Conservation (phyloP, 2,797 vertebrate genomes). For the Vultur gryphus region DNA sequence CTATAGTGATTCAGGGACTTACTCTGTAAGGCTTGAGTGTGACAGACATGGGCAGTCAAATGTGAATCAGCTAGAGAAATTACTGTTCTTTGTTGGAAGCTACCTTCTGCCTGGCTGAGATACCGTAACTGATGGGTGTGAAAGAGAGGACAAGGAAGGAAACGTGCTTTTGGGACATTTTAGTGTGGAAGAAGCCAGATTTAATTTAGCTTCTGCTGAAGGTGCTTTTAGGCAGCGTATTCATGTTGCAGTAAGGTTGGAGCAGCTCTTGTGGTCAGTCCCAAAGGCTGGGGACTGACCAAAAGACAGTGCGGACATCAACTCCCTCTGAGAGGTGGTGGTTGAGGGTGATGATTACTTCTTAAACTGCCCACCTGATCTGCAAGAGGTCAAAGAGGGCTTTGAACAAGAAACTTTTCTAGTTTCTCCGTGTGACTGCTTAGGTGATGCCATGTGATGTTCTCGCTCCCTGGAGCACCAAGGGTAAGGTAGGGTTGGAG, state of each 20-base stretch:
- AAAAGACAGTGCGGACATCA: background rate
- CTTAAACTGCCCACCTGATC: background rate
- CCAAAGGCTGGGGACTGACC: background rate
- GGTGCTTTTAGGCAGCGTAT: background rate
- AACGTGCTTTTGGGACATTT: background rate
- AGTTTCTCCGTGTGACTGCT: background rate
- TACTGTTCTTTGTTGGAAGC: background rate
- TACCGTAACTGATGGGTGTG: background rate
- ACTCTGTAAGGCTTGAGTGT: background rate
- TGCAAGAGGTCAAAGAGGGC: background rate
- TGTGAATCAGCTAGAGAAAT: background rate
- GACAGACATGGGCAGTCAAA: background rate
- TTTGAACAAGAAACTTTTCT: background rate
- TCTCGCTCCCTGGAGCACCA: background rate
- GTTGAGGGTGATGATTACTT: background rate
- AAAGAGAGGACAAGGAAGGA: background rate
- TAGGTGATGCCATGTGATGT: background rate
- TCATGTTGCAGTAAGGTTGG: background rate
- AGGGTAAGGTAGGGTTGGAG: background rate
- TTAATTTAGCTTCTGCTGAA: background rate
- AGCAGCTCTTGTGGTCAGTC: background rate
- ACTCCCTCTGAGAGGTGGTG: background rate
- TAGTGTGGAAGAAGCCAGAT: background rate
- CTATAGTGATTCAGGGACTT: background rate
- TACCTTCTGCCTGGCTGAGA: background rate